These are phyloP conservation scores for Strigops habroptila DNA, from an alignment of 2,113 vertebrate species.

Conservation along the genomic window DNA sequence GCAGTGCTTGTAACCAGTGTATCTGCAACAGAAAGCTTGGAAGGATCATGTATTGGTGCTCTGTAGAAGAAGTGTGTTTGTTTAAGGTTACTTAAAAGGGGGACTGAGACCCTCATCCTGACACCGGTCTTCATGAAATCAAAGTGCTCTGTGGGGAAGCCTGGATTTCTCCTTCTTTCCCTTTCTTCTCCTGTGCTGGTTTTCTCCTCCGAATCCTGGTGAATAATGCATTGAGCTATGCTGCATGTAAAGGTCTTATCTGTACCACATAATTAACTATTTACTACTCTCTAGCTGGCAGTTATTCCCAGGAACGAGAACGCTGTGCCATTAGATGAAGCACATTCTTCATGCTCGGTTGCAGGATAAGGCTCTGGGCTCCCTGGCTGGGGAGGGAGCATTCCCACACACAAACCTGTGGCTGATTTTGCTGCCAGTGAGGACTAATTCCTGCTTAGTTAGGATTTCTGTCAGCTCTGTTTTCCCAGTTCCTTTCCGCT, in stretches of 20 bases:
- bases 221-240: slow-evolving; percentile 1
- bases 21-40: neutral
- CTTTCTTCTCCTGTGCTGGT: neutral
- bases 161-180: neutral
- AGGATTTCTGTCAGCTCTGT: neutral
- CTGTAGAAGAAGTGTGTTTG: neutral
- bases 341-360: fast-evolving
- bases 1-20: neutral
- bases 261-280: neutral
- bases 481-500: neutral
- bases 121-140: neutral
- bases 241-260: neutral
- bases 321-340: neutral
- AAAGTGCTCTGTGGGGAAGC: neutral
- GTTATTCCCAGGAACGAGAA: neutral
- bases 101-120: fast-evolving
- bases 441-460: neutral
- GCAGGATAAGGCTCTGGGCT: neutral
- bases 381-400: neutral
- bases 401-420: neutral
- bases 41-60: fast-evolving
- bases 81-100: neutral
- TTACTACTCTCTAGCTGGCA: neutral
- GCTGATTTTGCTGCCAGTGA: neutral
- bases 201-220: neutral